Percentiles rank a stretch among this genome's conserved stretches.
phyloP scores from a whole-genome alignment of 2,797 vertebrate species.

The Microcaecilia unicolor region DNA sequence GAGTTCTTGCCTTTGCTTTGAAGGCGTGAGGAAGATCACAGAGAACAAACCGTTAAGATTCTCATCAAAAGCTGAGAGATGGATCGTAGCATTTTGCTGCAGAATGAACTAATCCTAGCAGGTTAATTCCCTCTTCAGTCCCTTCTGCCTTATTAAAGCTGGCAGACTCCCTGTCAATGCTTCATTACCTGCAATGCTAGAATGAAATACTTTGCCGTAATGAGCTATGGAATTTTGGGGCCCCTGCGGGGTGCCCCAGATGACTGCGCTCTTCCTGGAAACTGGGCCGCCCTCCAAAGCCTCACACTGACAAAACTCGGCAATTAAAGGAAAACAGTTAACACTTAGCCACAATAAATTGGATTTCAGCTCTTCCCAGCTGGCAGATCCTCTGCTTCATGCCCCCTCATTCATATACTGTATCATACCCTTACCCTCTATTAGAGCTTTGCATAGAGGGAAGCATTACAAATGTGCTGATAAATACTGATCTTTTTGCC shows the following conservation, averaged over 20 bases:
- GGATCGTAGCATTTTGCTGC: constrained; percentile 25
- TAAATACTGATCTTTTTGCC: too few species aligned
- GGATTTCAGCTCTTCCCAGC: too few species aligned
- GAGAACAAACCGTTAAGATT: constrained; percentile 35
- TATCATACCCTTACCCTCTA: too few species aligned
- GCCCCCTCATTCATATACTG: too few species aligned
- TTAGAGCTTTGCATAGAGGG: too few species aligned
- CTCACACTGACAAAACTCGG: too few species aligned
- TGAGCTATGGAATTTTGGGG: constrained; percentile 6
- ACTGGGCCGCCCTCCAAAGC: too few species aligned
- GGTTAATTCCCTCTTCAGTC: constrained; percentile 49
- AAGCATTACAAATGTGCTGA: too few species aligned
- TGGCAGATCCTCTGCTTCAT: too few species aligned
- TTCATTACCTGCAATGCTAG: constrained; percentile 47
- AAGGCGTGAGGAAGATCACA: neutral
- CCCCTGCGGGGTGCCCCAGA: neutral
- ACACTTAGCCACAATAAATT: too few species aligned
- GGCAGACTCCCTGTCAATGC: constrained; percentile 38
- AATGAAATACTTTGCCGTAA: constrained; percentile 34
- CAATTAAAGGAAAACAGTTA: too few species aligned
- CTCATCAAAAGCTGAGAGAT: constrained; percentile 11
- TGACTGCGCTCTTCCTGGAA: neutral
- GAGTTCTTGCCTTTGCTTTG: neutral
- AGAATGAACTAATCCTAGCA: constrained; percentile 43
- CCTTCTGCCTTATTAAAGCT: constrained; percentile 50